These are phyloP conservation scores for Zaprionus kolodkinae DNA, from an alignment of 1,140 invertebrate species.

Conservation along the genomic window DNA sequence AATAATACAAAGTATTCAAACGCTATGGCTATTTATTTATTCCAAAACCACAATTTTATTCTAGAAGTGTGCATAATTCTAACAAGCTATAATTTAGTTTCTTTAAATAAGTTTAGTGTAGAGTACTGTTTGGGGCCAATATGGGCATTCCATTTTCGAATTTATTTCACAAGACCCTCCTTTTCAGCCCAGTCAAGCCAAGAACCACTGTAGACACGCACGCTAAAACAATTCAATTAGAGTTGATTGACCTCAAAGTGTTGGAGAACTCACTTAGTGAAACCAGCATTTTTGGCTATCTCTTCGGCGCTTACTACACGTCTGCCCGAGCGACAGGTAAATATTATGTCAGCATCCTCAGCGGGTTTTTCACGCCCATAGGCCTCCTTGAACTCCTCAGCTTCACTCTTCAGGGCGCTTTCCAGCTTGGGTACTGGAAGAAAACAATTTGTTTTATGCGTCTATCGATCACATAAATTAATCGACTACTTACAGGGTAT, in stretches of 20 bases:
- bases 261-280: constrained; percentile 83
- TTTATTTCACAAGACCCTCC: constrained; percentile 54
- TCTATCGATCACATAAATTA: neutral
- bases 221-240: constrained; percentile 86
- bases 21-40: constrained; percentile 6
- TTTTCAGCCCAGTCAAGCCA: constrained; percentile 89
- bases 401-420: constrained; percentile 78
- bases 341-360: constrained; percentile 85
- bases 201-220: constrained; percentile 94
- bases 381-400: constrained; percentile 84
- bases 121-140: neutral
- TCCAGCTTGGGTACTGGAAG: constrained; percentile 84
- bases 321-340: constrained; percentile 85
- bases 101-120: neutral
- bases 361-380: constrained; percentile 85
- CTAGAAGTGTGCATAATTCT: neutral
- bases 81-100: neutral
- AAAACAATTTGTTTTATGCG: neutral
- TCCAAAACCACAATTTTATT: constrained; percentile 15
- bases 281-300: constrained; percentile 85
- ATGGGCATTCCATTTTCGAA: neutral
- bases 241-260: neutral
- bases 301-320: constrained; percentile 85
- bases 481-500: constrained; percentile 87
- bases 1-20: neutral